phyloP scores from a whole-genome alignment of 2,113 vertebrate genomes.

The Saguinus imperator region DNA sequence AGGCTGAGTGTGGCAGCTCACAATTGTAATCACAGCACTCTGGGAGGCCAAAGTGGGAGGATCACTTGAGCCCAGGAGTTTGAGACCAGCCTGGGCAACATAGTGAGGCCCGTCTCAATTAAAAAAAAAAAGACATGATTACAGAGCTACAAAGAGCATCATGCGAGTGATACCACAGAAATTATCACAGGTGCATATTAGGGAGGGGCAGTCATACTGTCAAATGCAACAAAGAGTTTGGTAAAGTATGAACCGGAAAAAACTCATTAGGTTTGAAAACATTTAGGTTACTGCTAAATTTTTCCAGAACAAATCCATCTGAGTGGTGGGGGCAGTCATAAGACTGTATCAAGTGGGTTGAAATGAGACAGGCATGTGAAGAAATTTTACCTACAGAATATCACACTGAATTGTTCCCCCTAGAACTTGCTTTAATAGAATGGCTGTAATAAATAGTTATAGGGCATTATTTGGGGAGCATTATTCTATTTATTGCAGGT shows the following conservation, averaged over 20 bases:
- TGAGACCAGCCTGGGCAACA: too few species aligned
- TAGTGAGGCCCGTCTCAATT: too few species aligned
- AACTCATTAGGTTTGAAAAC: neutral
- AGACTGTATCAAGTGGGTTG: neutral
- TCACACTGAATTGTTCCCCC: neutral
- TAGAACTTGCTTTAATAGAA: neutral
- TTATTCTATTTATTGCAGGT: neutral
- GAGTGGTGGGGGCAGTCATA: neutral
- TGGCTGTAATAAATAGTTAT: neutral
- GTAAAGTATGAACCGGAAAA: neutral
- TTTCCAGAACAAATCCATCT: neutral
- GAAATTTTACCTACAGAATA: neutral
- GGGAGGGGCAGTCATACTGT: neutral
- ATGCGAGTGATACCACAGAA: neutral
- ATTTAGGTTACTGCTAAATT: neutral
- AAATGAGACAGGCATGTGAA: neutral
- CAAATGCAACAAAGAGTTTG: neutral
- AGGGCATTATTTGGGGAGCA: neutral
- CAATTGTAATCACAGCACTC: too few species aligned
- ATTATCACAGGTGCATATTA: neutral
- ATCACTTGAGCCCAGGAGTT: too few species aligned
- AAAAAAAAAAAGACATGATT: neutral
- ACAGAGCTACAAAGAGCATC: neutral
- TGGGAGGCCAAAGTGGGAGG: too few species aligned
- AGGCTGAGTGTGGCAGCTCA: too few species aligned